phyloP scores from a whole-genome alignment of 2,888 invertebrate species.

The Ophioninae sp. region DNA sequence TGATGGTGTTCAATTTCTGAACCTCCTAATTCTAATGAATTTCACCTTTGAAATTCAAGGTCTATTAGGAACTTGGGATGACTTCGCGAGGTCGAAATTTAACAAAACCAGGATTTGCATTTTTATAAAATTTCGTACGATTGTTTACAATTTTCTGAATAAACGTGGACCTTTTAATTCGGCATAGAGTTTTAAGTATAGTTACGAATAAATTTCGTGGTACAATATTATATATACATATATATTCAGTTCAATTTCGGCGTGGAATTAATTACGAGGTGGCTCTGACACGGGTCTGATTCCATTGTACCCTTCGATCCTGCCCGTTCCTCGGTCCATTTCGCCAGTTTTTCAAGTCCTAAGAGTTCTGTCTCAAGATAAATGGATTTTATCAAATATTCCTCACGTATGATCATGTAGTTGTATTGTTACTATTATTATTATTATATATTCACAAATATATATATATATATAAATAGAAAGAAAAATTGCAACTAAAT shows the following conservation, averaged over 20 bases:
- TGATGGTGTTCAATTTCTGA: neutral
- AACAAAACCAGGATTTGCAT: neutral
- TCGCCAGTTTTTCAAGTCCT: constrained; percentile 26
- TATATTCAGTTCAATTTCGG: constrained; percentile 53
- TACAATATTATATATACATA: constrained; percentile 7
- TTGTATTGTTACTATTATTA: neutral
- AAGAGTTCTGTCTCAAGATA: constrained; percentile 21
- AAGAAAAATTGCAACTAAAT: too few relatives aligned
- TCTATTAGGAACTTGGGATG: neutral
- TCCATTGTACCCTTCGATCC: constrained; percentile 52
- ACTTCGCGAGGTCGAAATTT: neutral
- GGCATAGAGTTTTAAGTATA: neutral
- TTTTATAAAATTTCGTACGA: neutral
- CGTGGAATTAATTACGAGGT: constrained; percentile 60
- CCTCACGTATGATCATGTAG: neutral
- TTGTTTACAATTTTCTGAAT: neutral
- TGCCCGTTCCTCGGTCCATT: constrained; percentile 5
- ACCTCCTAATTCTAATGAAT: neutral
- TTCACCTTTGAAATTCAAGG: neutral
- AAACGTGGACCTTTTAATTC: neutral
- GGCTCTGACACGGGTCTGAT: constrained; percentile 60
- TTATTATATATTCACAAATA: neutral
- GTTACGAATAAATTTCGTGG: constrained; percentile 10
- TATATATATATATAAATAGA: too few relatives aligned
- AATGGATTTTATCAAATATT: constrained; percentile 25